These are phyloP conservation scores for Antennarius maculatus DNA, from an alignment of 2,797 vertebrate genomes.

Conservation along the genomic window DNA sequence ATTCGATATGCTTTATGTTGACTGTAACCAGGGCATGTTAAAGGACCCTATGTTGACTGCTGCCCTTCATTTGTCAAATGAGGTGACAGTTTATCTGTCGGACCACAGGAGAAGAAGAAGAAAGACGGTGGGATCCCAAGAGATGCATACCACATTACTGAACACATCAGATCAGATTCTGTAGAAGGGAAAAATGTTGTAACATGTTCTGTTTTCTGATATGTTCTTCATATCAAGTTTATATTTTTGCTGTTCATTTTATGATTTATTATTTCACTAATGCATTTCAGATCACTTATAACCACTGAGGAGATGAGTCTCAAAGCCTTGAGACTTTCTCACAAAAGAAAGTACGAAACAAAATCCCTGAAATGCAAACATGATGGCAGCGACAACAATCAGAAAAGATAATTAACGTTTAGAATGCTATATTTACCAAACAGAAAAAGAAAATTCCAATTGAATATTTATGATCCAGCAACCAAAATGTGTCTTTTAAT, in stretches of 20 bases:
- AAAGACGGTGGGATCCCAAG: constrained; percentile 42
- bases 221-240: not conserved
- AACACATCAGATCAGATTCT: constrained; percentile 24
- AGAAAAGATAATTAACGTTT: not conserved
- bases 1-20: constrained; percentile 66
- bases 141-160: constrained; percentile 50
- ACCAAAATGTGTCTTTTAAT: not conserved
- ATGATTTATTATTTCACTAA: rapidly evolving
- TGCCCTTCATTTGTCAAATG: constrained; percentile 78
- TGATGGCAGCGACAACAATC: not conserved
- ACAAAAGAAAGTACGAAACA: not conserved
- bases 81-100: constrained; percentile 79
- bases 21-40: constrained; percentile 84
- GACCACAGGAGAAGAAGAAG: constrained; percentile 74
- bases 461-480: not conserved
- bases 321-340: too few relatives aligned
- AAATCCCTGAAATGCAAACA: not conserved
- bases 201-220: not conserved
- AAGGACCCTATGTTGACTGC: constrained; percentile 75
- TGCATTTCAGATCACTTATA: not conserved
- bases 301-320: not conserved
- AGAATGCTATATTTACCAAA: not conserved
- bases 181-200: not conserved
- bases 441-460: not conserved
- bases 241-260: not conserved